Evolutionary conservation across 35 echinoderm and acorn worm species (phyloP), one percentile per base, ranked within the genome.

Genomic region (Apostichopus japonicus): DNA sequence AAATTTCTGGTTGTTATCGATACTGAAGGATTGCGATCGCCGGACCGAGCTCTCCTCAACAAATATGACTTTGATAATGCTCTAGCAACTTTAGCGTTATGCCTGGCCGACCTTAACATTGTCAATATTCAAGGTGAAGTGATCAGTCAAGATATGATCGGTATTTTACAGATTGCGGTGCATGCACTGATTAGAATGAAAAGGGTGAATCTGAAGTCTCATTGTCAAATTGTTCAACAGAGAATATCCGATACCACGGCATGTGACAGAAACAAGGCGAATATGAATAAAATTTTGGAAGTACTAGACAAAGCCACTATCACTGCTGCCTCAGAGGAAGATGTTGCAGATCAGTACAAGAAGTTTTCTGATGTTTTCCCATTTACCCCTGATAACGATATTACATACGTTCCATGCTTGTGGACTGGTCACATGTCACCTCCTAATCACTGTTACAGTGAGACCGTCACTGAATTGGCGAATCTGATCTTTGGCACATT

Each of bases 151-250:
- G 90, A 79, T 14, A 91, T 91, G 77, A 23, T 77, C 1, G 77
- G 77, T 8, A 77, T 91, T 15, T 58, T 91, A n/a, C 90, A 91
- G 58, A 91, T 91, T 78, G 90, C 90, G 19, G 90, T 79, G 6
- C 90, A 91, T 58, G 90, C 90, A 9, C 58, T 91, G 16, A 91
- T 91, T 77, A 91, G 90, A 91, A 91, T 91, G 90, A 77, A 58
- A 79, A 57, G 24, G 55, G 90, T 91, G 52, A 61, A 91, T 55
- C 53, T 91, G 73, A 79, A 52, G 8, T 91, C 72, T 25, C 72
- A 91, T 78, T 91, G 90, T 79, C 90, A 67, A 78, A 91, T 91
- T 56, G 25, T 91, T 56, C 90, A 91, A 27, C 90, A 91, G 72
- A 72, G 77, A 16, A 67, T 91, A 53, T 56, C 54, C 15, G 90